phyloP scores from a whole-genome alignment of 2,797 vertebrate genomes.

The Champsocephalus esox region DNA sequence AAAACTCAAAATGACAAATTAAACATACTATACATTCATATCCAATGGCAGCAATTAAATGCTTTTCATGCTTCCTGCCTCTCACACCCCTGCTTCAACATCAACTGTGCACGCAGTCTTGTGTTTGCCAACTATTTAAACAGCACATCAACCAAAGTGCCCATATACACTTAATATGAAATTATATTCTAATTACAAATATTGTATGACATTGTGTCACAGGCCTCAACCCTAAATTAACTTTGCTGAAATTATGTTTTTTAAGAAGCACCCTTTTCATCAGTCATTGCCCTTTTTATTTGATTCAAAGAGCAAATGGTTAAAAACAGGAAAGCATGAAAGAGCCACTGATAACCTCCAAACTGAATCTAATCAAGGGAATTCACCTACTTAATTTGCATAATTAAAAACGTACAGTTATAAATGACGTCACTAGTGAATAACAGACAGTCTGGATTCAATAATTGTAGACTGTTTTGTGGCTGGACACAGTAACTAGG shows the following conservation, averaged over 20 bases:
- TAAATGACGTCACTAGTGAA: slow-evolving; percentile 58
- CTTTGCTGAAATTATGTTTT: slow-evolving; percentile 55
- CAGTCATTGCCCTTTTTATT: slow-evolving; percentile 41
- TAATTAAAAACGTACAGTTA: slow-evolving; percentile 65
- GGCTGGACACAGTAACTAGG: slow-evolving; percentile 63
- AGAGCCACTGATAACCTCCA: slow-evolving; percentile 37
- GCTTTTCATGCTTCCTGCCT: slow-evolving; percentile 48
- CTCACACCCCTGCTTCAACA: slow-evolving; percentile 31
- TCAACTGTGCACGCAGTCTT: slow-evolving; percentile 32
- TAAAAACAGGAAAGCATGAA: slow-evolving; percentile 48
- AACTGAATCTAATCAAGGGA: slow-evolving; percentile 62
- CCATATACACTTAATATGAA: slow-evolving; percentile 25
- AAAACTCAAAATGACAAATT: no score
- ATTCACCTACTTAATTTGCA: slow-evolving; percentile 67
- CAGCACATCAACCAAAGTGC: slow-evolving; percentile 15
- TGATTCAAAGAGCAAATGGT: slow-evolving; percentile 49
- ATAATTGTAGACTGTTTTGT: slow-evolving; percentile 69
- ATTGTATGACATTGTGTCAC: slow-evolving; percentile 49
- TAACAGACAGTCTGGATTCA: slow-evolving; percentile 62
- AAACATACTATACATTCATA: slow-evolving; percentile 9
- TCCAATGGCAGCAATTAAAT: slow-evolving; percentile 60
- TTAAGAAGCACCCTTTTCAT: slow-evolving; percentile 51
- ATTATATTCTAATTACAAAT: slow-evolving; percentile 37
- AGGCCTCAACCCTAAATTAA: slow-evolving; percentile 61
- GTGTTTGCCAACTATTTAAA: slow-evolving; percentile 52